A percentile compares a stretch with the other conserved stretches of the same genome.
phyloP scores from a whole-genome alignment of 2,113 vertebrate genomes.

The Polypterus senegalus region DNA sequence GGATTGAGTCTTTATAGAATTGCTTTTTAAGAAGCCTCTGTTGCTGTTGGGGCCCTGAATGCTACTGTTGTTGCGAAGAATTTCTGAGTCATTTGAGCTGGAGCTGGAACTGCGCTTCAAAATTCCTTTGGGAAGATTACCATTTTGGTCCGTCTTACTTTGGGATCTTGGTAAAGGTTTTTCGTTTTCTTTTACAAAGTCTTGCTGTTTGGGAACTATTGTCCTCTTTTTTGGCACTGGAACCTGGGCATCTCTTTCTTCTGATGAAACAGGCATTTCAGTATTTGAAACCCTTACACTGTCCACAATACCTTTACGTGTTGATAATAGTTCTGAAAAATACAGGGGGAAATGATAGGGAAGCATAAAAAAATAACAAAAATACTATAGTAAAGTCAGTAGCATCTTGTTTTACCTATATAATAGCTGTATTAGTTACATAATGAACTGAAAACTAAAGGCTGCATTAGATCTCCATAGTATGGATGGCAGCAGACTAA shows the following conservation, averaged over 20 bases:
- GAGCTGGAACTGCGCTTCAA: slow-evolving; percentile 58
- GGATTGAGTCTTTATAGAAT: slow-evolving; percentile 28
- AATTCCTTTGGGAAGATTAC: slow-evolving; percentile 43
- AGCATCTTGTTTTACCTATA: too few species aligned
- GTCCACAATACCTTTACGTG: slow-evolving; percentile 32
- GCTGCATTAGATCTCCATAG: too few species aligned
- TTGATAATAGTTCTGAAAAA: slow-evolving; percentile 46
- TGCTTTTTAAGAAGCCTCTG: slow-evolving; percentile 22
- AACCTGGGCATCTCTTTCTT: slow-evolving; percentile 30
- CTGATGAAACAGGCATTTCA: slow-evolving; percentile 26
- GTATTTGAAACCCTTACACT: slow-evolving; percentile 29
- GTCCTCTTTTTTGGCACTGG: slow-evolving; percentile 80
- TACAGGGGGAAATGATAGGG: slow-evolving; percentile 20
- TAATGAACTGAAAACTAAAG: too few species aligned
- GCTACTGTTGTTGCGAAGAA: slow-evolving; percentile 24
- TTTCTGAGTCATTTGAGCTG: slow-evolving; percentile 63
- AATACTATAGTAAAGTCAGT: too few species aligned
- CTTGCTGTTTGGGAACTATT: slow-evolving; percentile 38
- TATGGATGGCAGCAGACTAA: too few species aligned
- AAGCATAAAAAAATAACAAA: slow-evolving; percentile 18
- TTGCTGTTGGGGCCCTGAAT: slow-evolving; percentile 39
- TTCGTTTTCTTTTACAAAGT: slow-evolving; percentile 29
- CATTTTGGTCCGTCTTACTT: slow-evolving; percentile 23
- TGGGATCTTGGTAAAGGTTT: slow-evolving; percentile 19
- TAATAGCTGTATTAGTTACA: too few species aligned